Base-by-base conservation (phyloP, 2,888 invertebrate species). In the Mellilla xanthometata region DNA sequence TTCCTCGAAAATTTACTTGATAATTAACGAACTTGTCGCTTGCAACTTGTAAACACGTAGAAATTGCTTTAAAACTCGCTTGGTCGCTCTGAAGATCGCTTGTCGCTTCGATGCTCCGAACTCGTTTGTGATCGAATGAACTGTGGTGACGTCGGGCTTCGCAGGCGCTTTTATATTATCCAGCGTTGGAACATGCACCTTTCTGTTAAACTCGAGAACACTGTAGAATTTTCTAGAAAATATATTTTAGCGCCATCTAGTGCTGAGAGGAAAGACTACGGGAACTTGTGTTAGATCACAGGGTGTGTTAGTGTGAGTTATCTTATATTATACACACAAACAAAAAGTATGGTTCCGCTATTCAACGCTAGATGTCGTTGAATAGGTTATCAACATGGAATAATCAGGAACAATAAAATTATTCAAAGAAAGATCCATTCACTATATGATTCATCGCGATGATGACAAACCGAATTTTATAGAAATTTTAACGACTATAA, bases 81-180 rank as follows among this genome's bases (percentile, higher is more conserved):
- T 44, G 35, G 24, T 56, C 52, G 44, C 56, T 47, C 41, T 44
- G 41, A n/a, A n/a, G n/a, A n/a, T n/a, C n/a, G n/a, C n/a, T n/a
- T n/a, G n/a, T n/a, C n/a, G n/a, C n/a, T 48, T 39, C 38, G 44
- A 38, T 43, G 34, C 28, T 49, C 36, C 29, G 35, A 40, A 51
- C 55, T 52, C 39, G 32, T 31, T 54, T 30, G 42, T 33, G 49
- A 44, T 38, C 52, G 49, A 49, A 51, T 54, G 58, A 53, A 62
- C 67, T 62, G 64, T 68, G 58, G 58, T 59, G 50, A 48, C 31
- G 35, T 44, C 43, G 41, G 41, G 58, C 8, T 53, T 47, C 47
- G 49, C 51, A 49, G 40, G 47, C 56, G 65, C 64, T 75, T 76
- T 69, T 81, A 81, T 79, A 76, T 56, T 49, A 40, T 34, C 22